Evolutionary conservation across 2,888 invertebrate species (phyloP), one percentile per base, ranked within the genome.

Genomic region (Nebria salina): DNA sequence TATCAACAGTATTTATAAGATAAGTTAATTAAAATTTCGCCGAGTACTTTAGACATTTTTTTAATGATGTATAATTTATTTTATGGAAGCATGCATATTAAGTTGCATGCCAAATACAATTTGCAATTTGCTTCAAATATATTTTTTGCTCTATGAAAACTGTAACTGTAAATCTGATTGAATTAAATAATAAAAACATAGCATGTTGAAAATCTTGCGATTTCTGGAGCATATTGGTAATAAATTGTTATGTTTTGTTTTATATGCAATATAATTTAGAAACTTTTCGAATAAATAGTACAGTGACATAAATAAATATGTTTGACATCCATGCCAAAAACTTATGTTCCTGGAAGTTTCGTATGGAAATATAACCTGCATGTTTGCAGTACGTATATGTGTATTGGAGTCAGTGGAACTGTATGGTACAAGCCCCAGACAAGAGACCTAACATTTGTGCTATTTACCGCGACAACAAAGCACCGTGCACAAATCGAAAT

Each of bases 401-500:
- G 54, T 11, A 54, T 54, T 54, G 54, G 54, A 54, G 54, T 54
- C 54, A 54, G 54, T 54, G 54, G 54, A 54, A 54, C 54, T 54
- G 54, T 54, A 13, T 54, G 54, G 54, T 54, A 54, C 54, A 54
- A 54, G 54, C 54, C 54, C 54, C 34, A 34, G 34, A 34, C 34
- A 34, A 34, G 34, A 54, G 54, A 54, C 54, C 8, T 11, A 54
- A 54, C 54, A 54, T 70, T 70, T 34, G 70, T 70, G 70, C 70
- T 70, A 70, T 70, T 70, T 70, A 70, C 70, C 70, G 70, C 20
- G 4, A 25, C 66, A 66, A 70, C 70, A 70, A 70, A 70, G 20
- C 70, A 70, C 70, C 11, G 70, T 34, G 7, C 34, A 34, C 70
- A 73, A 73, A 73, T 41, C 73, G 43, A 41, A 73, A 73, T 73